Evolutionary conservation across 2,113 vertebrate species (phyloP).

Genomic region (Hyaena hyaena): DNA sequence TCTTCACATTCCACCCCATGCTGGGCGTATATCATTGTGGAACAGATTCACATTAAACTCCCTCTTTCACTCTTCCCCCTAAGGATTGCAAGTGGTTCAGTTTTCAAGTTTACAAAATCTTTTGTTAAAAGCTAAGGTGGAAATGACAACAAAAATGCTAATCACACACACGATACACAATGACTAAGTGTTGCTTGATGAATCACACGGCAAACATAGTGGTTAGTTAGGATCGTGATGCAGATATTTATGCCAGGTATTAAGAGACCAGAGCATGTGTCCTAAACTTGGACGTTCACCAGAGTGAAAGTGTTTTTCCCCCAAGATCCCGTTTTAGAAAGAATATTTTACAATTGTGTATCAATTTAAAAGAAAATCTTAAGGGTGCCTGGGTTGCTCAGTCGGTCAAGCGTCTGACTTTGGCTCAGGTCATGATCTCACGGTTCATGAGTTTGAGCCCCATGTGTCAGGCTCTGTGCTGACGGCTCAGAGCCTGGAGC

Average conservation of each 20-base stretch:
- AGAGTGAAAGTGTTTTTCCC: neutral
- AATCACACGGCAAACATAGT: neutral
- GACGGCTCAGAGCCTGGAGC: too few species aligned
- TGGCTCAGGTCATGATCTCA: too few species aligned
- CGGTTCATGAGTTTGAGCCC: too few species aligned
- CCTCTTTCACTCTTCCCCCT: neutral
- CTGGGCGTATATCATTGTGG: neutral
- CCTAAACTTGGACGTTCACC: slow-evolving; percentile 3
- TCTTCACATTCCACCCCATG: neutral
- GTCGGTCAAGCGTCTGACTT: too few species aligned
- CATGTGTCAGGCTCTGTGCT: too few species aligned
- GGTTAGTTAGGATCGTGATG: neutral
- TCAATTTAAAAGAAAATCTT: slow-evolving; percentile 14
- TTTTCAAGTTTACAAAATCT: slow-evolving; percentile 39
- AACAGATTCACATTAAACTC: slow-evolving; percentile 12
- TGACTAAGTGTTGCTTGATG: slow-evolving; percentile 46
- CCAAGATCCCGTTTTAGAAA: neutral
- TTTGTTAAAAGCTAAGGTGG: slow-evolving; percentile 7
- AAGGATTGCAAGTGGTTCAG: slow-evolving; percentile 21
- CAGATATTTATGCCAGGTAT: slow-evolving; percentile 24
- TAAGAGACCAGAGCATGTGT: neutral
- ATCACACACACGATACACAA: neutral
- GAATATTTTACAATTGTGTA: neutral
- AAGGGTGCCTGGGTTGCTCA: too few species aligned
- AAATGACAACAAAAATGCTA: slow-evolving; percentile 55